phyloP scores from a whole-genome alignment of 2,113 vertebrate genomes.

The Chaetura pelagica region DNA sequence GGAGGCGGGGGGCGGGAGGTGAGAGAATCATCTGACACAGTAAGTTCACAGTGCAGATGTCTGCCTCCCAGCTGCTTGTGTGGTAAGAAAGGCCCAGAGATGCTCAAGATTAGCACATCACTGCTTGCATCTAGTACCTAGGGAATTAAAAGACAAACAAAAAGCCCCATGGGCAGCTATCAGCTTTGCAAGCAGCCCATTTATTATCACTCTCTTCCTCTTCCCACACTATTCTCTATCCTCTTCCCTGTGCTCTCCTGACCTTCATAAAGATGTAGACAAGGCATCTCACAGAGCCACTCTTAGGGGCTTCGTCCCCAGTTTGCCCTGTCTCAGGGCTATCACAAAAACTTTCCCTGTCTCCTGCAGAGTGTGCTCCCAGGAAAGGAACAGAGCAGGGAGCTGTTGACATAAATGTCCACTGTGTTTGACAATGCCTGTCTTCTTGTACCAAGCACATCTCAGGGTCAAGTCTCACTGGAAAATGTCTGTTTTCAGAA shows the following conservation, averaged over 20 bases:
- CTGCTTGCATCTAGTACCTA: background rate
- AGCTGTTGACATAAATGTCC: background rate
- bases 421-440: accelerated
- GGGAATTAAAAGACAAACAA: background rate
- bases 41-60: background rate
- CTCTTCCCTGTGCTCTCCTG: background rate
- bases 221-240: background rate
- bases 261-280: background rate
- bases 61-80: background rate
- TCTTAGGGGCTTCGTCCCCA: background rate
- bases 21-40: background rate
- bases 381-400: background rate
- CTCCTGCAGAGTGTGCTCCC: background rate
- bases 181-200: background rate
- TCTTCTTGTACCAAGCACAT: background rate
- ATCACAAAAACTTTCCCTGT: background rate
- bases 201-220: background rate
- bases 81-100: background rate
- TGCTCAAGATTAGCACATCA: background rate
- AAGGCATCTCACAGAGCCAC: background rate
- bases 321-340: background rate
- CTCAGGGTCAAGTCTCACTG: background rate
- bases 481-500: background rate
- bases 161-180: background rate
- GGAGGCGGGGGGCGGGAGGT: background rate